A percentile compares a stretch with the other conserved stretches of the same genome.
phyloP scores from a whole-genome alignment of 2,113 vertebrate genomes.

The Gallinago jamesoni region DNA sequence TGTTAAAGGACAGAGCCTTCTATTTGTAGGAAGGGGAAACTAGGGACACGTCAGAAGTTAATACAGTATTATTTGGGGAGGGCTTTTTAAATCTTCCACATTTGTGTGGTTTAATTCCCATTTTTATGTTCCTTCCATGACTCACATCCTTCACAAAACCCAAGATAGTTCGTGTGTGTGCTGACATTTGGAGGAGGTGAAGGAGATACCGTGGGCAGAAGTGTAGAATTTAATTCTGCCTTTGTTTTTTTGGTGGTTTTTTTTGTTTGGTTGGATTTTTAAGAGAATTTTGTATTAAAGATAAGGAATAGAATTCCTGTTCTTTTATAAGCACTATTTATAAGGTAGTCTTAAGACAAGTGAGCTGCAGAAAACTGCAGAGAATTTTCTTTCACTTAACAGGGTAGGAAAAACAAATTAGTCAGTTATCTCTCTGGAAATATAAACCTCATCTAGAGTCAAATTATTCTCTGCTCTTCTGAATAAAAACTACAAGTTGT shows the following conservation, averaged over 20 bases:
- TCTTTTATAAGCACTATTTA: background rate
- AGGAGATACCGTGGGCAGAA: background rate
- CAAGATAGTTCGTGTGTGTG: background rate
- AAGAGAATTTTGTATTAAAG: background rate
- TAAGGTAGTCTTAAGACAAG: background rate
- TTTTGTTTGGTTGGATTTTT: background rate
- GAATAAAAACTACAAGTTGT: background rate
- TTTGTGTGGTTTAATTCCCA: background rate
- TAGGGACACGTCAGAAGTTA: background rate
- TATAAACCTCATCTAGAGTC: background rate
- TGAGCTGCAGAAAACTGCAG: background rate
- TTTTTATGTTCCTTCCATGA: background rate
- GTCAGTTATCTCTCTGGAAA: background rate
- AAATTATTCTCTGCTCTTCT: background rate
- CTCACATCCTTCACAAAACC: background rate
- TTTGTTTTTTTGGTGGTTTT: background rate
- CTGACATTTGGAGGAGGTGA: background rate
- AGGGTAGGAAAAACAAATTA: background rate
- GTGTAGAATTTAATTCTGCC: background rate
- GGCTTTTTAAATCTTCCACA: background rate
- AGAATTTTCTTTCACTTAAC: background rate
- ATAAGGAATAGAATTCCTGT: background rate
- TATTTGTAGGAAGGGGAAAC: background rate
- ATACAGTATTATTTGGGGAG: accelerated
- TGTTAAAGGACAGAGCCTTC: background rate